Percentiles rank a stretch among this genome's conserved stretches.
These are phyloP conservation scores for Drosophila arawakana DNA, from an alignment of 1,140 invertebrate species.

Conservation along the genomic window DNA sequence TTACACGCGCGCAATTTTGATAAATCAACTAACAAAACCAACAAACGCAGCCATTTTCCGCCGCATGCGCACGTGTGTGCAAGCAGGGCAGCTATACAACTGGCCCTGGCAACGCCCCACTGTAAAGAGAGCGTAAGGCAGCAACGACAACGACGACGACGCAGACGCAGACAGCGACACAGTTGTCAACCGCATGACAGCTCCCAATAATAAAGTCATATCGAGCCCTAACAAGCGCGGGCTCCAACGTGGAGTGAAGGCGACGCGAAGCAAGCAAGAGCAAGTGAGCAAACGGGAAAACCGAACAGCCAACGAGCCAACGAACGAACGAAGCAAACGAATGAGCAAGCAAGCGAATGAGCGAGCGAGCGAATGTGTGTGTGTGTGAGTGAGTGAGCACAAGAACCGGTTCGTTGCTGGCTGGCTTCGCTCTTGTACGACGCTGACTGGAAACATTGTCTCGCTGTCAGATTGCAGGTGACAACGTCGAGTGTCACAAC, in stretches of 20 bases:
- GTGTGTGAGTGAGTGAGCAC: neutral
- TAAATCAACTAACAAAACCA: slow-evolving; percentile 67
- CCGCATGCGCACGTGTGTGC: slow-evolving; percentile 25
- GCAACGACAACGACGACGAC: slow-evolving; percentile 21
- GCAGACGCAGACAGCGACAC: slow-evolving; percentile 69
- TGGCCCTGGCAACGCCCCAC: slow-evolving; percentile 58
- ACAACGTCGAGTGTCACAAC: slow-evolving; percentile 73
- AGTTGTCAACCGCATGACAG: slow-evolving; percentile 82
- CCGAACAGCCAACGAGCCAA: neutral
- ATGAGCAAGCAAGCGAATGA: slow-evolving; percentile 1
- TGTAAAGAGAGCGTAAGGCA: slow-evolving; percentile 18
- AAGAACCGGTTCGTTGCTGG: slow-evolving; percentile 35
- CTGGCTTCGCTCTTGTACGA: slow-evolving; percentile 22
- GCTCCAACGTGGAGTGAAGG: slow-evolving; percentile 42
- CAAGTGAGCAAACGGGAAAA: slow-evolving; percentile 22
- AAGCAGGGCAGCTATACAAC: slow-evolving; percentile 42
- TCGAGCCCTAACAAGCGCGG: slow-evolving; percentile 72
- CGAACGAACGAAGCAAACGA: slow-evolving; percentile 1
- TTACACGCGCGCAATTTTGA: slow-evolving; percentile 29
- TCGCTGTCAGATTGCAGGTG: slow-evolving; percentile 76
- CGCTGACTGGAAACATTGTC: slow-evolving; percentile 55
- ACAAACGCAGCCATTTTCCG: slow-evolving; percentile 73
- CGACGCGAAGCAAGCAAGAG: slow-evolving; percentile 42
- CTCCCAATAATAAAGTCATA: slow-evolving; percentile 83
- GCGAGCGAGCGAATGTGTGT: slow-evolving; percentile 4